phyloP scores from a whole-genome alignment of 2,888 invertebrate genomes.

The Mystacides longicornis region DNA sequence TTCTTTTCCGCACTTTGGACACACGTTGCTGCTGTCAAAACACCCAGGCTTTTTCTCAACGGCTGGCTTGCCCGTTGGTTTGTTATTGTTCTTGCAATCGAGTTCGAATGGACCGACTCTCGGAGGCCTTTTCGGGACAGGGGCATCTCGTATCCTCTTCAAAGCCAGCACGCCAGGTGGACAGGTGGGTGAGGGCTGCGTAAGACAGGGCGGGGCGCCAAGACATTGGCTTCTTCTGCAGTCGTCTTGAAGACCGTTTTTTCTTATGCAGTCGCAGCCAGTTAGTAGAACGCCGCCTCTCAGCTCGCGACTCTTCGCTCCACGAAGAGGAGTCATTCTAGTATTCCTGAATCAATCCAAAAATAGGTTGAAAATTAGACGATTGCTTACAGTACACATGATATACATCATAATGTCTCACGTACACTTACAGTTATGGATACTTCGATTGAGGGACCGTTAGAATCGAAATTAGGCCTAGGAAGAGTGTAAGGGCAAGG shows the following conservation, averaged over 20 bases:
- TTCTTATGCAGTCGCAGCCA: conserved; percentile 52
- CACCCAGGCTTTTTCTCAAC: not conserved
- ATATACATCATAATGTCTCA: not conserved
- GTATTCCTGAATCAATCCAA: not conserved
- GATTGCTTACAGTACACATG: not conserved
- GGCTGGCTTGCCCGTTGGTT: not conserved
- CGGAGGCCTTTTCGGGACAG: not conserved
- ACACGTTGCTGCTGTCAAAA: not conserved
- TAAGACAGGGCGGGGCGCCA: conserved; percentile 46
- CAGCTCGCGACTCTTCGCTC: conserved; percentile 47
- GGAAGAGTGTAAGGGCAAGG: not conserved
- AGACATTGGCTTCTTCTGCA: conserved; percentile 49
- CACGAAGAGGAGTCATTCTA: conserved; percentile 14
- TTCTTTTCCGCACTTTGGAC: conserved; percentile 8
- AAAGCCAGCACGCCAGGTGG: conserved; percentile 46
- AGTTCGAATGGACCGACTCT: conserved; percentile 5
- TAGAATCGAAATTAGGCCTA: not conserved
- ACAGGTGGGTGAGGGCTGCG: conserved; percentile 49
- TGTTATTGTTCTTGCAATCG: conserved; percentile 8
- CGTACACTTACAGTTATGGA: not conserved
- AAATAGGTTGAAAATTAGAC: not conserved
- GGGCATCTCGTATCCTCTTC: conserved; percentile 6
- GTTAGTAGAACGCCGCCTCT: conserved; percentile 49
- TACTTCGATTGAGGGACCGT: not conserved
- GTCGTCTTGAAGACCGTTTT: conserved; percentile 53